phyloP scores from a whole-genome alignment of 2,113 vertebrate species.

The Syngnathus typhle region DNA sequence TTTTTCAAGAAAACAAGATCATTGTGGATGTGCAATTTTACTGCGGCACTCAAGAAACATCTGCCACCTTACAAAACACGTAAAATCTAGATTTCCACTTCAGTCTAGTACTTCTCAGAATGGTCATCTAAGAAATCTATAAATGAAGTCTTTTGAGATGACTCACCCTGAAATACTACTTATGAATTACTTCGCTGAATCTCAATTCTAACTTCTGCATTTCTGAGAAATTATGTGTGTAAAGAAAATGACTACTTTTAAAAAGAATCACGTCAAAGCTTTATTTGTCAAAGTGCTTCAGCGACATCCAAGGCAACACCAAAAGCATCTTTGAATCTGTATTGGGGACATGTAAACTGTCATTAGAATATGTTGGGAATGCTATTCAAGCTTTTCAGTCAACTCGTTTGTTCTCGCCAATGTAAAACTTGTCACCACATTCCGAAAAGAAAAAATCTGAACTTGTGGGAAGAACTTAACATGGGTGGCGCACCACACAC shows the following conservation, averaged over 20 bases:
- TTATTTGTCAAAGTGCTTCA: conserved; percentile 15
- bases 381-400: conserved; percentile 53
- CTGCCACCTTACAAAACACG: conserved; percentile 26
- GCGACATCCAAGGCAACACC: conserved; percentile 44
- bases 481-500: conserved; percentile 39
- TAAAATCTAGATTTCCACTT: conserved; percentile 31
- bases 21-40: conserved; percentile 51
- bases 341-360: conserved; percentile 57
- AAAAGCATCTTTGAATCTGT: conserved; percentile 56
- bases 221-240: conserved; percentile 11
- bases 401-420: conserved; percentile 42
- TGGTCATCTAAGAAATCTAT: conserved; percentile 42
- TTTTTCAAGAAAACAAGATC: conserved; percentile 61
- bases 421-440: conserved; percentile 38
- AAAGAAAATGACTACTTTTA: conserved; percentile 26
- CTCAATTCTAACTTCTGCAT: conserved; percentile 1
- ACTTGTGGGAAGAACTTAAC: conserved; percentile 43
- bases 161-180: not conserved
- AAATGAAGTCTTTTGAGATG: conserved; percentile 15
- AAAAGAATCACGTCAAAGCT: conserved; percentile 43
- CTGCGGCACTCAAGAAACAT: conserved; percentile 29
- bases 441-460: conserved; percentile 30
- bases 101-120: conserved; percentile 17
- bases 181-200: not conserved
- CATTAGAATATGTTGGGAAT: conserved; percentile 52